phyloP scores from a whole-genome alignment of 1,140 invertebrate genomes.

The Ceratina australensis region DNA sequence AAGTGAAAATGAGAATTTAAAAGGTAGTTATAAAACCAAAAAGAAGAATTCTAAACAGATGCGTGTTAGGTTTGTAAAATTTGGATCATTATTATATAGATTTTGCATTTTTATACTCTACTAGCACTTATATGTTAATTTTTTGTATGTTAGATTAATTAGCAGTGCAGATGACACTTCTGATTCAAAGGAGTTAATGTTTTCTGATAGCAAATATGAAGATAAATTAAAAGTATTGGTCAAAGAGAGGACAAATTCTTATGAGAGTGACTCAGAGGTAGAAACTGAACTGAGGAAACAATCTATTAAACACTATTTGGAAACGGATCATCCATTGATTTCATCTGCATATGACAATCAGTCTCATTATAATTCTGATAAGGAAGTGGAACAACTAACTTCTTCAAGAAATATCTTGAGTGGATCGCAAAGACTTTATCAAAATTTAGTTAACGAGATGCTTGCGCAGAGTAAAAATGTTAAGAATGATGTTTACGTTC shows the following conservation, averaged over 20 bases:
- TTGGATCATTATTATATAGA: slow-evolving; percentile 17
- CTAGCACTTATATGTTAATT: background rate
- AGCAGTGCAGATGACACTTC: slow-evolving; percentile 40
- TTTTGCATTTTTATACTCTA: background rate
- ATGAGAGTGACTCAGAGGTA: slow-evolving; percentile 45
- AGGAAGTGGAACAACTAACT: slow-evolving; percentile 3
- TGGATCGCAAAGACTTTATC: slow-evolving; percentile 18
- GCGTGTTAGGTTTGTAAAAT: slow-evolving; percentile 60
- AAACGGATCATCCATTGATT: slow-evolving; percentile 11
- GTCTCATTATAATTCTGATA: background rate
- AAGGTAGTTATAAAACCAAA: slow-evolving; percentile 9
- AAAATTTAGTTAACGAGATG: slow-evolving; percentile 25
- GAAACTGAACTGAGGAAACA: slow-evolving; percentile 43
- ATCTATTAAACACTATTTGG: slow-evolving; percentile 16
- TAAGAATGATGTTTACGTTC: background rate
- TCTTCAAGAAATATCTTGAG: slow-evolving; percentile 14
- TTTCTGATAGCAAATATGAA: slow-evolving; percentile 34
- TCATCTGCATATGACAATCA: slow-evolving; percentile 21
- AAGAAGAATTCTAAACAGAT: slow-evolving; percentile 63
- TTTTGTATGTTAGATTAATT: slow-evolving; percentile 46
- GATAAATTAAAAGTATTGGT: slow-evolving; percentile 40
- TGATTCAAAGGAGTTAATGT: slow-evolving; percentile 33
- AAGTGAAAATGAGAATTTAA: slow-evolving; percentile 37
- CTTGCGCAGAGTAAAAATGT: background rate
- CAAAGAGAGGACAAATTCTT: slow-evolving; percentile 26